Evolutionary conservation across 2,888 invertebrate genomes (phyloP).

Genomic region (Thereva nobilitata): DNA sequence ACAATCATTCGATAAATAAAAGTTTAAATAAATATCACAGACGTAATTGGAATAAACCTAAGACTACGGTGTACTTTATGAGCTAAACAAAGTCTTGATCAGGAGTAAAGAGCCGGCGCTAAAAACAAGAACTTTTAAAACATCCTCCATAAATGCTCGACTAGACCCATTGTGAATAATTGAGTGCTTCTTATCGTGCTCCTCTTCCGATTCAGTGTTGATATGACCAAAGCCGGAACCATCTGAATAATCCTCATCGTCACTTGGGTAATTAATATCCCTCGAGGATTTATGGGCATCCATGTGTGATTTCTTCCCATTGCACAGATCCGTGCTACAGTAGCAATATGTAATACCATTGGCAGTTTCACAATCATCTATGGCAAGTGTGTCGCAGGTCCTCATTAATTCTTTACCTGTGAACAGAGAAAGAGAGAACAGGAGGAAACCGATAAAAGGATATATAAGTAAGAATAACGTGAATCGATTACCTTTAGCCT

Average conservation of each 20-base stretch:
- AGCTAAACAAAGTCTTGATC: slow-evolving; percentile 29
- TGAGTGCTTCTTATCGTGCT: background rate
- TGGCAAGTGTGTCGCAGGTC: slow-evolving; percentile 41
- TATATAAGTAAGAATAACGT: background rate
- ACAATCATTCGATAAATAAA: slow-evolving; percentile 4
- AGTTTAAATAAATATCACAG: slow-evolving; percentile 41
- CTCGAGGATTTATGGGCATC: slow-evolving; percentile 40
- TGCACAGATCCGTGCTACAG: slow-evolving; percentile 43
- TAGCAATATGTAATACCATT: slow-evolving; percentile 43
- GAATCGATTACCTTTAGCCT: slow-evolving; percentile 37
- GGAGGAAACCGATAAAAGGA: slow-evolving; percentile 4
- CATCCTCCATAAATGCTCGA: background rate
- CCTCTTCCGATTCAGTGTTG: slow-evolving; percentile 15
- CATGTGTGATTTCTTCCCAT: slow-evolving; percentile 37
- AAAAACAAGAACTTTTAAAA: slow-evolving; percentile 23
- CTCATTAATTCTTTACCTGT: slow-evolving; percentile 41
- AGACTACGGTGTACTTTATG: slow-evolving; percentile 23
- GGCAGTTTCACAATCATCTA: slow-evolving; percentile 44
- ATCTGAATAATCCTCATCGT: slow-evolving; percentile 41
- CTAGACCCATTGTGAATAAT: background rate
- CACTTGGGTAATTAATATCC: slow-evolving; percentile 39
- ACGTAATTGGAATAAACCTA: slow-evolving; percentile 41
- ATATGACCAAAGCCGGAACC: slow-evolving; percentile 22
- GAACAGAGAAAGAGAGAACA: slow-evolving; percentile 1
- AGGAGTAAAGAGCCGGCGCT: slow-evolving; percentile 19